Conservation (phyloP, 1,140 invertebrate genomes). For the Schlechtendalia chinensis region DNA sequence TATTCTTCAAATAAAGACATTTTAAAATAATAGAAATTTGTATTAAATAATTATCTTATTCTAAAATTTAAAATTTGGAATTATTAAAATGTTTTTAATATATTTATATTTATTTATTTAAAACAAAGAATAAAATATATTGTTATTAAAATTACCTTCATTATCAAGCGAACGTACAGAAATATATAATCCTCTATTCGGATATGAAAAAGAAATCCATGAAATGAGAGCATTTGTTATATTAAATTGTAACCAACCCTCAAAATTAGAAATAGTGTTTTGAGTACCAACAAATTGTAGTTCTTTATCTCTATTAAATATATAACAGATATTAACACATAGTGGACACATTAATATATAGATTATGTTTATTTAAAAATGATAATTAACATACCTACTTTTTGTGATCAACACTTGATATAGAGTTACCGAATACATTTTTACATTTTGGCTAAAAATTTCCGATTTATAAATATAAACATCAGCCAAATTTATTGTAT, state of each 20-base stretch:
- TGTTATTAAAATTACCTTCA: conserved; percentile 59
- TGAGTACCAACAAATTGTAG: conserved; percentile 67
- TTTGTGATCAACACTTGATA: conserved; percentile 63
- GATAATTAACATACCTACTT: conserved; percentile 58
- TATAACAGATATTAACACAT: conserved; percentile 1
- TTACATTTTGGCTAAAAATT: conserved; percentile 58
- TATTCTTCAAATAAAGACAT: too few species aligned
- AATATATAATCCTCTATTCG: conserved; percentile 89
- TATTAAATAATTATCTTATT: too few species aligned
- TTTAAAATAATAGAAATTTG: too few species aligned
- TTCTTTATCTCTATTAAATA: conserved; percentile 56
- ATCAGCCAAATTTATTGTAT: conserved; percentile 74
- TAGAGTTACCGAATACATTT: conserved; percentile 60
- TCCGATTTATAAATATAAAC: conserved; percentile 67
- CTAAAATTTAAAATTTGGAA: too few species aligned
- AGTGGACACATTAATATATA: background rate
- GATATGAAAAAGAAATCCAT: conserved; percentile 74
- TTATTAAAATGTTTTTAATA: too few species aligned
- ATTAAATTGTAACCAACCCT: conserved; percentile 79
- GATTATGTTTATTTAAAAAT: background rate
- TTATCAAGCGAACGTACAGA: conserved; percentile 70
- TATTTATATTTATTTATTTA: too few species aligned
- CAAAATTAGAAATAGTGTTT: conserved; percentile 63
- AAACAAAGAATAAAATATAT: too few species aligned
- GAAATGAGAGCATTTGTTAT: conserved; percentile 69